Base-by-base conservation (phyloP, 1,140 invertebrate species). In the Pseudomyrmex concolor region DNA sequence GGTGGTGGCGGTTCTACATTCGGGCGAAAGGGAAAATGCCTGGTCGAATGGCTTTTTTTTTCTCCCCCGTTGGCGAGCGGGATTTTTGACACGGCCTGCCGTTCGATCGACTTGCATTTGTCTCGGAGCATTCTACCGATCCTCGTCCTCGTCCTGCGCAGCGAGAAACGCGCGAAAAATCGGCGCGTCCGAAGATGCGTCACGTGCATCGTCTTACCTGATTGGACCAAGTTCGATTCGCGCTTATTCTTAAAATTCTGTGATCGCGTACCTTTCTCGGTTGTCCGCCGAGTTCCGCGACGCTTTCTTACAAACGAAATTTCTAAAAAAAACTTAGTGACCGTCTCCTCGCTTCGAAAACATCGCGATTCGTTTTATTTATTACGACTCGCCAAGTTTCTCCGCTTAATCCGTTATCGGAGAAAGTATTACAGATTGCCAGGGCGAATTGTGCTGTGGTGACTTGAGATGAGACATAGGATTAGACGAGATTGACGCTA, bases 1-100 rank as follows among this genome's bases (percentile, higher is more conserved):
- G 34, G 66, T 86, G 83, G 84, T 83, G 88, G 84, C 89, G 86
- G 85, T 85, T 80, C 78, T 83, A 54, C 73, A 91, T 78, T 87
- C 87, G 85, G 86, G 93, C 92, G 93, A 93, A 93, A 93, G 93
- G 93, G 92, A 93, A 93, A 93, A 93, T 92, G 84, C 87, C 90
- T 88, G 71, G 70, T 84, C 84, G 87, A 90, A 73, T 82, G 88
- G 67, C 87, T 92, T 89, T 90, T 91, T 91, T 92, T 90, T 91
- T 86, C 90, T 81, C 80, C 84, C 83, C 83, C 76, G 76, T 81
- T 84, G 83, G 72, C 86, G 90, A 90, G 81, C 86, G 86, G 88
- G 89, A 92, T 93, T 93, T 94, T 94, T 92, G 91, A 92, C 91
- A 92, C 91, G 88, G 85, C 84, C 86, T 34, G 86, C 89, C 64